Evolutionary conservation across 1,140 invertebrate genomes (phyloP).

Genomic region (Amphibalanus amphitrite): DNA sequence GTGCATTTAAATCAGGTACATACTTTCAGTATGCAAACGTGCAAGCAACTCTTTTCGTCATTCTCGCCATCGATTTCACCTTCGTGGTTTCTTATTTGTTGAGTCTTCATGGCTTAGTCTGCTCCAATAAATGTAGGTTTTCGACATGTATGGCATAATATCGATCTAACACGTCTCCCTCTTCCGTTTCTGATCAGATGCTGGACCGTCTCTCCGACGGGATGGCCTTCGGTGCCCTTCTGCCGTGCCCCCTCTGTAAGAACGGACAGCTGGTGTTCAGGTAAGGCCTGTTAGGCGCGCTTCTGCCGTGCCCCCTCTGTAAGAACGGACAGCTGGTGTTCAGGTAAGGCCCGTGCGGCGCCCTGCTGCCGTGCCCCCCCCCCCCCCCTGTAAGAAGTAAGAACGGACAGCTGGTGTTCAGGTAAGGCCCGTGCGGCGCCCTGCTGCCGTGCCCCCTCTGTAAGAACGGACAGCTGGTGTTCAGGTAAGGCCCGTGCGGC

Average conservation of each 20-base stretch:
- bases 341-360: slow-evolving; percentile 59
- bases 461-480: slow-evolving; percentile 45
- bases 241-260: slow-evolving; percentile 61
- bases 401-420: slow-evolving; percentile 43
- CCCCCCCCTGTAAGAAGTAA: too few species aligned
- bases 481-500: slow-evolving; percentile 46
- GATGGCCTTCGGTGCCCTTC: slow-evolving; percentile 69
- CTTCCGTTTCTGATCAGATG: too few species aligned
- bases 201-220: slow-evolving; percentile 60
- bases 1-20: too few species aligned
- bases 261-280: slow-evolving; percentile 43
- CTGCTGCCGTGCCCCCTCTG: slow-evolving; percentile 63
- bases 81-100: too few species aligned
- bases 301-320: slow-evolving; percentile 62
- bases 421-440: slow-evolving; percentile 61
- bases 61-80: too few species aligned
- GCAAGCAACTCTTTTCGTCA: too few species aligned
- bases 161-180: too few species aligned
- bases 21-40: too few species aligned
- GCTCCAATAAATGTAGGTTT: too few species aligned
- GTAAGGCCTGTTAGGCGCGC: slow-evolving; percentile 61
- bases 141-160: too few species aligned
- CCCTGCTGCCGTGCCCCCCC: slow-evolving; percentile 51
- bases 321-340: slow-evolving; percentile 46
- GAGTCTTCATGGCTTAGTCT: too few species aligned